Evolutionary conservation across 2,113 vertebrate genomes (phyloP), one percentile per base, ranked within the genome.

Genomic region (Phoenicopterus ruber): DNA sequence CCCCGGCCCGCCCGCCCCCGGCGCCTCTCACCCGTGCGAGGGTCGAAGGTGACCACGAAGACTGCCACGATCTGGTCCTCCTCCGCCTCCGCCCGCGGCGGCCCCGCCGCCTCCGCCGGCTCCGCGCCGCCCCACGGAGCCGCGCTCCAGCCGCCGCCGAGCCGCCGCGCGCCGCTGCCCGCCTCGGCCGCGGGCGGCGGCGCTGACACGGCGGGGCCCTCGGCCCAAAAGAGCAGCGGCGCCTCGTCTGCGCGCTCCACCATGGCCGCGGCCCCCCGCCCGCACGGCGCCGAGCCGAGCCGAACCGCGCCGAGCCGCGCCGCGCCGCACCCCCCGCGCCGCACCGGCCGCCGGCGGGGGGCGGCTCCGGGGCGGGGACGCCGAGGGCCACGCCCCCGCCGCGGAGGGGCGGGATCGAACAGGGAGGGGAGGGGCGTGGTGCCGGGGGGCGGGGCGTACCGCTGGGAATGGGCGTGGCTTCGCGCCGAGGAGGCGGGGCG

Each of bases 21-120:
- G 17, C 59, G 52, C 70, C 86, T 40, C 98, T 98, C 97, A 99
- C 99, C 99, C 78, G 99, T 99, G 98, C 99, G 98, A 15, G 99
- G 98, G 71, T 99, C 99, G 98, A 99, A 99, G 66, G 99, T 99
- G 70, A 99, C 99, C 91, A 99, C 99, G 82, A 99, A 99, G 79
- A 99, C 99, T 10, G 99, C 98, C 97, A 99, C 98, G 90, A 99
- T 99, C 97, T 99, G 99, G 84, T 99, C 99, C 92, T 99, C 99
- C 92, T 99, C 99, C 98, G 98, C 99, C 93, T 98, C 98, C 94
- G 98, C 94, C 57, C 95, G 96, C 71, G 97, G 96, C 90, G 96
- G 93, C 91, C 80, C 91, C 95, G 79, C 97, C 94, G 91, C 97
- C 97, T 98, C 97, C 95, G 79, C 97, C 94, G 91, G 97, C 97